phyloP scores from a whole-genome alignment of 2,888 invertebrate species.

The Sipha maydis region DNA sequence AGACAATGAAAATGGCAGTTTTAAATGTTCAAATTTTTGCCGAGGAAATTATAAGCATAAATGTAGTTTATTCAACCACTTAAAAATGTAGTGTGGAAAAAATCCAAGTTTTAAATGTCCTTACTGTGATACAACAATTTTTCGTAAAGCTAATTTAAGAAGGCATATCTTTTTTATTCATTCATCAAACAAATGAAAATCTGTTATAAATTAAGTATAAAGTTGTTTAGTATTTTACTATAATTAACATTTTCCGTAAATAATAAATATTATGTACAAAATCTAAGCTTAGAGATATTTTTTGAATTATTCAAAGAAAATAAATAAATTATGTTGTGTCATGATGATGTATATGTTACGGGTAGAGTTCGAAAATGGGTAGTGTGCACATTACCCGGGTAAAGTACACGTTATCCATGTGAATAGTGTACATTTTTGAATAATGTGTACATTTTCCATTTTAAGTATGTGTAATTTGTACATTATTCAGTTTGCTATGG shows the following conservation, averaged over 20 bases:
- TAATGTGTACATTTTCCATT: too few relatives aligned
- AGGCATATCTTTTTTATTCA: conserved; percentile 57
- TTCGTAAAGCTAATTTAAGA: conserved; percentile 63
- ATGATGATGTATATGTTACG: too few relatives aligned
- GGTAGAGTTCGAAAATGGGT: too few relatives aligned
- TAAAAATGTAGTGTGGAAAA: conserved; percentile 65
- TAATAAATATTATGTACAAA: too few relatives aligned
- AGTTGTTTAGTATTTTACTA: neutral
- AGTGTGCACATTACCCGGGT: too few relatives aligned
- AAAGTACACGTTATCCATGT: too few relatives aligned
- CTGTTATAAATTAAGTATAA: neutral
- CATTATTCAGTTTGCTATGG: too few relatives aligned
- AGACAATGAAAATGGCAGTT: conserved; percentile 13
- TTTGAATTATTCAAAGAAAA: neutral
- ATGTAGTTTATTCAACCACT: conserved; percentile 68
- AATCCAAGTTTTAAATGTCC: conserved; percentile 64
- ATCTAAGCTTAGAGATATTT: neutral
- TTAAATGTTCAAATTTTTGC: conserved; percentile 46
- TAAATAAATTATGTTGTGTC: neutral
- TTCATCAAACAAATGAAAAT: conserved; percentile 27
- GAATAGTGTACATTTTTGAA: too few relatives aligned
- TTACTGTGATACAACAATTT: conserved; percentile 63
- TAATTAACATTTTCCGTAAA: neutral
- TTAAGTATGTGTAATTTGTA: too few relatives aligned
- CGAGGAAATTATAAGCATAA: conserved; percentile 67